Evolutionary conservation across 1,140 invertebrate species (phyloP), one percentile per base, ranked within the genome.

Genomic region (Ceratitis capitata): DNA sequence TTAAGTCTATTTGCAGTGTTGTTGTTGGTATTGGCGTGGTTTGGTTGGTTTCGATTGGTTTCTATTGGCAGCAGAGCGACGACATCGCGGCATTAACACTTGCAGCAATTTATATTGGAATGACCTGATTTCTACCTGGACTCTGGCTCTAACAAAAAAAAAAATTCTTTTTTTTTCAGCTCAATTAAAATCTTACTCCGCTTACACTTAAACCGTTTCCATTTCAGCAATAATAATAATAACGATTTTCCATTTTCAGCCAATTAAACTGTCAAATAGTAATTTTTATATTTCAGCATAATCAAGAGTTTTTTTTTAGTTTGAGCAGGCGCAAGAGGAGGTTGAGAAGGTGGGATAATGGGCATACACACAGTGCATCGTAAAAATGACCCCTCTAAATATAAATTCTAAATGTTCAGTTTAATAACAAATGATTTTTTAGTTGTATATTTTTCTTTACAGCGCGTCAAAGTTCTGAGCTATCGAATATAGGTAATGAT

Each of bases 1-100:
- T 78, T 78, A 78, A 78, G 69, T 78, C n/a, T 78, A 78, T 78
- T 78, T 78, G 69, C 69, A 78, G 69, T 23, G 69, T 78, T 69
- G 61, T 69, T 39, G 32, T 64, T 69, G 61, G 16, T 14, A 32
- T 69, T 32, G 61, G 35, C 61, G n/a, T 83, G 82, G 39, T 83
- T 83, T 83, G 82, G 82, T 83, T 83, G 29, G 82, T 45, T 83
- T 53, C 19, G 82, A 53, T 51, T 82, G 78, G 78, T 51, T 82
- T 82, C 39, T 35, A 82, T 53, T 6, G 26, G 1, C 61, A 45
- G 26, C 23, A n/a, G 64, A 39, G 19, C 23, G 16, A 26, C 56
- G 19, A 26, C 56, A 7, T 26, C 10, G 29, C 7, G 56, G 5
- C 9, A 61, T 61, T 16, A 26, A 26, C 26, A 61, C 56, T 61